Percentiles rank a stretch among this genome's conserved stretches.
phyloP scores from a whole-genome alignment of 1,140 invertebrate genomes.

The Eurosta solidaginis region DNA sequence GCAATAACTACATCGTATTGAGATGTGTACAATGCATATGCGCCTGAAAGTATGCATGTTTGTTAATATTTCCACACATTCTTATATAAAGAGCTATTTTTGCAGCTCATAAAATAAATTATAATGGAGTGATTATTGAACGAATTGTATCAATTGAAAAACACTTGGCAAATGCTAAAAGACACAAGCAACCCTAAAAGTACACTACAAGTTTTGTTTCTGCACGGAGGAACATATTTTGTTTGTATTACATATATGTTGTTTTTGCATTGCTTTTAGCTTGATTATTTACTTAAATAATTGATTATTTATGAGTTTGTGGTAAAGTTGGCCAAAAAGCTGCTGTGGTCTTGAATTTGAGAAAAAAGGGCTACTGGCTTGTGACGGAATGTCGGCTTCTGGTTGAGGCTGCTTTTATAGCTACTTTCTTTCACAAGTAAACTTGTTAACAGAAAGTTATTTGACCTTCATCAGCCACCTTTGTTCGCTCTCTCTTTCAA shows the following conservation, averaged over 20 bases:
- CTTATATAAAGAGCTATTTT: background rate
- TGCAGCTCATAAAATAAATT: constrained; percentile 44
- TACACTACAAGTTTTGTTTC: background rate
- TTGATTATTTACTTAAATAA: constrained; percentile 30
- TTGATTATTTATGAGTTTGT: constrained; percentile 50
- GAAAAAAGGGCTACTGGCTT: too few species aligned
- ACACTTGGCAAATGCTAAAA: constrained; percentile 25
- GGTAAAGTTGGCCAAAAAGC: background rate
- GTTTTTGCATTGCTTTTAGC: constrained; percentile 13
- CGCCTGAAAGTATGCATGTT: background rate
- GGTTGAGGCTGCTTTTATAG: too few species aligned
- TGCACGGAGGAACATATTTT: background rate
- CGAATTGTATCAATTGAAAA: constrained; percentile 56
- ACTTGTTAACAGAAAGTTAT: too few species aligned
- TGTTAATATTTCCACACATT: background rate
- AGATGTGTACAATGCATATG: background rate
- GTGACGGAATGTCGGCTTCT: too few species aligned
- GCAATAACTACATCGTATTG: too few species aligned
- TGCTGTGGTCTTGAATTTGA: background rate
- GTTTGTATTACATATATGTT: background rate
- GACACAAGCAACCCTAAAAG: background rate
- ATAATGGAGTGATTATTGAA: constrained; percentile 55
- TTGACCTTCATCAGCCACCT: too few species aligned
- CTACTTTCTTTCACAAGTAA: too few species aligned
- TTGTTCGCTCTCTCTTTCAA: background rate